Conservation (phyloP, 1,140 invertebrate species). For the Listronotus oregonensis region DNA sequence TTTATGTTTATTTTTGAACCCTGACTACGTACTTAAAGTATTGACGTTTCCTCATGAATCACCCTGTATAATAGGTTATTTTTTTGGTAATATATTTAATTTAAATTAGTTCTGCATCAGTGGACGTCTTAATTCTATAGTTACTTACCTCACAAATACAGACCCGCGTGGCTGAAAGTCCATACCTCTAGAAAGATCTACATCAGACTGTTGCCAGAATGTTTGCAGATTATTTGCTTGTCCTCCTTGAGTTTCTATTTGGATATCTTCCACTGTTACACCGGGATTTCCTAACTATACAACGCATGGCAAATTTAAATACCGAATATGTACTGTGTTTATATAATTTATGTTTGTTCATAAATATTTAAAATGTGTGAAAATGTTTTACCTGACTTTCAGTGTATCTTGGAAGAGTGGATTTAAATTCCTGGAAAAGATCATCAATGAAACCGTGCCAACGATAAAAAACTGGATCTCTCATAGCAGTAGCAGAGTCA, state of each 20-base stretch:
- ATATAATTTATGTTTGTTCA: too few species aligned
- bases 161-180: constrained; percentile 75
- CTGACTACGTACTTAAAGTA: too few species aligned
- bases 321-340: too few species aligned
- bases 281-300: constrained; percentile 70
- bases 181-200: constrained; percentile 75
- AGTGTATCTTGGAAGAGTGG: constrained; percentile 67
- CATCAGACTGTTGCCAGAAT: constrained; percentile 75
- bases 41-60: too few species aligned
- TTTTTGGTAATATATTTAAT: too few species aligned
- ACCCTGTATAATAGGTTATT: too few species aligned
- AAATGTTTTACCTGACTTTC: constrained; percentile 51
- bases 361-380: too few species aligned
- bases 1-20: too few species aligned
- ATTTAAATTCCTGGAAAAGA: constrained; percentile 76
- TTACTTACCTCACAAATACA: constrained; percentile 64
- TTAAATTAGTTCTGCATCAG: too few species aligned
- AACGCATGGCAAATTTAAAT: too few species aligned
- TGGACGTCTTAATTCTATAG: too few species aligned
- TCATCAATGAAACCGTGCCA: constrained; percentile 83
- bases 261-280: constrained; percentile 62
- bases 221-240: constrained; percentile 65
- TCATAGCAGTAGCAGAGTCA: constrained; percentile 71
- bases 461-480: constrained; percentile 85
- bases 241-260: constrained; percentile 59